Evolutionary conservation across 1,140 invertebrate species (phyloP).

Genomic region (Leptinotarsa texana): DNA sequence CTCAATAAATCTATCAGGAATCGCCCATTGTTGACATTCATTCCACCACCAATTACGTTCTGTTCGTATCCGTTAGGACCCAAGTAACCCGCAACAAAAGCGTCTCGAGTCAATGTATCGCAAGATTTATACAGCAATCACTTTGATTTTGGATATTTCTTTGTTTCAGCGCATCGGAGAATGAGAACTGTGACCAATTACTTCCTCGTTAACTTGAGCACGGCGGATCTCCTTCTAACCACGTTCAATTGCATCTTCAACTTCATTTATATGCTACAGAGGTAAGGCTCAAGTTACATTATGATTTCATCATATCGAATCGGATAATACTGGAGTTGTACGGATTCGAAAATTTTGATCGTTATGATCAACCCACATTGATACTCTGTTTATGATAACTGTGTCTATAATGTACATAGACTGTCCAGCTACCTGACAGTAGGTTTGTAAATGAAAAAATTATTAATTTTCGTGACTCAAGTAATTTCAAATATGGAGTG

Average conservation of each 20-base stretch:
- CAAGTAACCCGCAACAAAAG: no score
- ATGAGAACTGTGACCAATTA: constrained; percentile 97
- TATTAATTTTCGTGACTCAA: no score
- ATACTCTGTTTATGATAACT: not conserved
- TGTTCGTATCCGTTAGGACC: no score
- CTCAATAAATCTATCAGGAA: no score
- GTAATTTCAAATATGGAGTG: no score
- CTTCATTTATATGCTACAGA: constrained; percentile 85
- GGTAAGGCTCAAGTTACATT: constrained; percentile 50
- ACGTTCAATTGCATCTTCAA: constrained; percentile 92
- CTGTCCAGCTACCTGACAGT: no score
- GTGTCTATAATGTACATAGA: not conserved
- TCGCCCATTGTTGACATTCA: no score
- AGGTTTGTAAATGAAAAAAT: no score
- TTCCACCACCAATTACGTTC: no score
- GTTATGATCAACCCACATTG: not conserved
- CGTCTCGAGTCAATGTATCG: no score
- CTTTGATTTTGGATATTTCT: constrained; percentile 29
- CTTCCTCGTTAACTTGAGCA: constrained; percentile 91
- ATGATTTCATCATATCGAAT: not conserved
- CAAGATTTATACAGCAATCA: not conserved
- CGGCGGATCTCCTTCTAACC: constrained; percentile 90
- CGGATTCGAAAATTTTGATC: not conserved
- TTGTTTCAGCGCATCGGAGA: constrained; percentile 72
- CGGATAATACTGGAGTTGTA: not conserved